A percentile compares a stretch with the other conserved stretches of the same genome.
phyloP scores from a whole-genome alignment of 2,797 vertebrate species.

The Uromys caudimaculatus region DNA sequence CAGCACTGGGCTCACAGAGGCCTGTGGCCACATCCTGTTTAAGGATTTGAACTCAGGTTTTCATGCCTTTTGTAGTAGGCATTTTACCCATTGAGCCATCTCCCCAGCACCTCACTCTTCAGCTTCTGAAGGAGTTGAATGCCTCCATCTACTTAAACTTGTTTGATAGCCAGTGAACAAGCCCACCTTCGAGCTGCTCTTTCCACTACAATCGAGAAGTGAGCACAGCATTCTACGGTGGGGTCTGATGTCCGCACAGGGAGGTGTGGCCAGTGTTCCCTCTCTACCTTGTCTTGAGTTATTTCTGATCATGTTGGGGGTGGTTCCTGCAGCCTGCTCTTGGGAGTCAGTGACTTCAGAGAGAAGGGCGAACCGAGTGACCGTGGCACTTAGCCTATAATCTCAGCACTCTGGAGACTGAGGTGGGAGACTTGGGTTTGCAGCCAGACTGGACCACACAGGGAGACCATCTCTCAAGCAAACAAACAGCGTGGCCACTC shows the following conservation, averaged over 20 bases:
- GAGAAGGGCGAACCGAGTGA: background rate
- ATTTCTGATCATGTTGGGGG: rapidly evolving
- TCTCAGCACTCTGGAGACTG: background rate
- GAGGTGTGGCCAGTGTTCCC: background rate
- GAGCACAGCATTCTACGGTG: rapidly evolving
- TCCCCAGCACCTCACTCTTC: too few species aligned
- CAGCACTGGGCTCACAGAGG: background rate
- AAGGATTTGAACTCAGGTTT: too few species aligned
- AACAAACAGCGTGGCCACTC: background rate
- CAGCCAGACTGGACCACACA: background rate
- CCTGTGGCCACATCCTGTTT: background rate
- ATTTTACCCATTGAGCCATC: background rate
- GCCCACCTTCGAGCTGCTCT: background rate
- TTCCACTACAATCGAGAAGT: background rate
- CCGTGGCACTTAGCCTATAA: background rate
- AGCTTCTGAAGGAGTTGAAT: background rate
- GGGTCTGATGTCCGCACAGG: background rate
- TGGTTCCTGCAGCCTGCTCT: background rate
- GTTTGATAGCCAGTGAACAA: background rate
- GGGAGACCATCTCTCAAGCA: background rate
- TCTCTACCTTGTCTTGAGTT: background rate
- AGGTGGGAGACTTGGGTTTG: background rate
- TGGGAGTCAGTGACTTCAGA: background rate
- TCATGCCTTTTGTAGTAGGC: background rate
- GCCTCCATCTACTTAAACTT: background rate